Evolutionary conservation across 1,140 invertebrate genomes (phyloP).

Genomic region (Theocolax elegans): DNA sequence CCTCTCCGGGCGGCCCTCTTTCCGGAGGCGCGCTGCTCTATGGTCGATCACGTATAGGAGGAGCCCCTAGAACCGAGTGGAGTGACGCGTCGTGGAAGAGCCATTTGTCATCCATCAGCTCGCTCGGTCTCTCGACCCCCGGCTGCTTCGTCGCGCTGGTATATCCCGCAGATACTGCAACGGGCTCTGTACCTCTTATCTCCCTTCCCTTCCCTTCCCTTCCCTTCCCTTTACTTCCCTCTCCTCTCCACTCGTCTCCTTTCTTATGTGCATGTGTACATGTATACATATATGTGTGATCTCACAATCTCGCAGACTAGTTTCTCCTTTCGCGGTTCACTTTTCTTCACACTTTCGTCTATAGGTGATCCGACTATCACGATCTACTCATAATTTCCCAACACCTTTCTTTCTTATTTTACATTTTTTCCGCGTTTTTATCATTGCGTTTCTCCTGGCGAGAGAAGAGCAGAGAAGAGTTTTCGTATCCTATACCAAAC

Average conservation of each 20-base stretch:
- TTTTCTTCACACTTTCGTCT: too few species aligned
- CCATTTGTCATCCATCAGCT: slow-evolving; percentile 48
- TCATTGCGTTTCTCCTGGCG: background rate
- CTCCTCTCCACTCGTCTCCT: background rate
- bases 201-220: slow-evolving; percentile 24
- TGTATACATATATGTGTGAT: too few species aligned
- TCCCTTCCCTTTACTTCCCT: slow-evolving; percentile 32
- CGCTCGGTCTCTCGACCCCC: background rate
- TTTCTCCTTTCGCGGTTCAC: too few species aligned
- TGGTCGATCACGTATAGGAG: slow-evolving; percentile 40
- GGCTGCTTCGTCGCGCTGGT: slow-evolving; percentile 3
- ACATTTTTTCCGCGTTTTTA: background rate
- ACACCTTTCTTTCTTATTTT: slow-evolving; percentile 19
- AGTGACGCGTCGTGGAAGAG: slow-evolving; percentile 46
- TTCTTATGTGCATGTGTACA: too few species aligned
- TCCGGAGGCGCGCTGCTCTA: background rate
- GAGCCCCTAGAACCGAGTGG: slow-evolving; percentile 28
- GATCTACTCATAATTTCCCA: slow-evolving; percentile 21
- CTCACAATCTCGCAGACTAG: too few species aligned
- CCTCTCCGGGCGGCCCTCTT: slow-evolving; percentile 25
- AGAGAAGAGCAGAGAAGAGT: too few species aligned
- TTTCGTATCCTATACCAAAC: too few species aligned
- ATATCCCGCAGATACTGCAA: slow-evolving; percentile 2
- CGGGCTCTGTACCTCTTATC: slow-evolving; percentile 16
- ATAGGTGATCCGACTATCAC: slow-evolving; percentile 15